Evolutionary conservation across 2,888 invertebrate genomes (phyloP), one percentile per base, ranked within the genome.

Genomic region (Cremastinae sp.): DNA sequence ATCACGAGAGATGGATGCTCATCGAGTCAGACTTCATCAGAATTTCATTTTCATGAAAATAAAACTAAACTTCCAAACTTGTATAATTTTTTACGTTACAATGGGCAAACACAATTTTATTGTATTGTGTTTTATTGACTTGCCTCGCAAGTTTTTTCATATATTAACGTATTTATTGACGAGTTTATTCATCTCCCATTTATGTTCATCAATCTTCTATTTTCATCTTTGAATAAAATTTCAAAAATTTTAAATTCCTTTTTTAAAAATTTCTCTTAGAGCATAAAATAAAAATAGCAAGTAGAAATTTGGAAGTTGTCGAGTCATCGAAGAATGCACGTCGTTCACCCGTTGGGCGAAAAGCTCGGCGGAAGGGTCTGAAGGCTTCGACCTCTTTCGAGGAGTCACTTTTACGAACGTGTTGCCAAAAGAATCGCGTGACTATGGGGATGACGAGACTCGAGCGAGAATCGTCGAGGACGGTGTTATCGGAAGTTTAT

Each of bases 391-490:
- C 77, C 77, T 74, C 70, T 74, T 77, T 77, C 22, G 64, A 53
- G 53, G 68, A 72, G 72, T 73, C 68, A 73, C 73, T 76, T 73
- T 70, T 45, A 64, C 47, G 28, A 73, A 64, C 53, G 70, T 45
- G 72, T 59, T 73, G 69, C 65, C 73, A 74, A 80, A 83, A 79
- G 77, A 82, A 85, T 85, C 84, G 85, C 85, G 85, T 85, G 85
- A 85, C 84, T 81, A 77, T 81, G 79, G 54, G 66, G 18, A 43
- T 28, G 34, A 9, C 41, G 7, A 22, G 61, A 54, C 54, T 16
- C 59, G 64, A 61, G 62, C 58, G 68, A 68, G 65, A 16, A 45
- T 14, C 53, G 68, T 59, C 69, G 34, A 53, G 49, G 59, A 70
- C 28, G 78, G 83, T 83, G 85, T 82, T 84, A 79, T 83, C 85